Conservation (phyloP, 1,140 invertebrate species). For the Cardiocondyla obscurior region DNA sequence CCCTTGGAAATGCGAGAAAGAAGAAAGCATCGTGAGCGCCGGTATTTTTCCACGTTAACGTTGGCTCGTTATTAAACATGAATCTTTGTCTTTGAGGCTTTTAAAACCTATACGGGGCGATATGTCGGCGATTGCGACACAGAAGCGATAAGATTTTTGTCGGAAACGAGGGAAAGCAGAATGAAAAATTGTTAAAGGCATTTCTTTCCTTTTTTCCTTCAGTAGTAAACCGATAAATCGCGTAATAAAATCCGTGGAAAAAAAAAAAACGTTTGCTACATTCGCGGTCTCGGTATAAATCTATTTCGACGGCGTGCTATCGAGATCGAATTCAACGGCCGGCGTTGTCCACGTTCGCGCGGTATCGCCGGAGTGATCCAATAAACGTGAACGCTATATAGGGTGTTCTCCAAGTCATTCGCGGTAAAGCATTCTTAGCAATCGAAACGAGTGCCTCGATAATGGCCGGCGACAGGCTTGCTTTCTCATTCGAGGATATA, state of each 20-base stretch:
- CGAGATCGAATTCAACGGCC: slow-evolving; percentile 6
- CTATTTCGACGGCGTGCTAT: neutral
- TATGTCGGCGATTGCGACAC: too few species aligned
- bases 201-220: too few species aligned
- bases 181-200: too few species aligned
- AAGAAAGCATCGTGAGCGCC: neutral
- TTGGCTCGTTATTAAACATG: neutral
- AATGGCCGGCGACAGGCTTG: neutral
- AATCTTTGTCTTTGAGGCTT: slow-evolving; percentile 4
- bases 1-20: neutral
- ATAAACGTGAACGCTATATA: slow-evolving; percentile 13
- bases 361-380: neutral
- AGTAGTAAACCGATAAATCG: neutral
- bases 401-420: slow-evolving; percentile 22
- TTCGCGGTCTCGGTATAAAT: neutral
- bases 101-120: too few species aligned
- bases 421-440: neutral
- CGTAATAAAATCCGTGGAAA: neutral
- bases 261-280: neutral
- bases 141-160: too few species aligned
- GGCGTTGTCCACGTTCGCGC: neutral
- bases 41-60: neutral
- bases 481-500: slow-evolving; percentile 19
- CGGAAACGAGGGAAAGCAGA: too few species aligned
- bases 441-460: slow-evolving; percentile 21